phyloP scores from a whole-genome alignment of 1,140 invertebrate species.

The Drosophila serrata region DNA sequence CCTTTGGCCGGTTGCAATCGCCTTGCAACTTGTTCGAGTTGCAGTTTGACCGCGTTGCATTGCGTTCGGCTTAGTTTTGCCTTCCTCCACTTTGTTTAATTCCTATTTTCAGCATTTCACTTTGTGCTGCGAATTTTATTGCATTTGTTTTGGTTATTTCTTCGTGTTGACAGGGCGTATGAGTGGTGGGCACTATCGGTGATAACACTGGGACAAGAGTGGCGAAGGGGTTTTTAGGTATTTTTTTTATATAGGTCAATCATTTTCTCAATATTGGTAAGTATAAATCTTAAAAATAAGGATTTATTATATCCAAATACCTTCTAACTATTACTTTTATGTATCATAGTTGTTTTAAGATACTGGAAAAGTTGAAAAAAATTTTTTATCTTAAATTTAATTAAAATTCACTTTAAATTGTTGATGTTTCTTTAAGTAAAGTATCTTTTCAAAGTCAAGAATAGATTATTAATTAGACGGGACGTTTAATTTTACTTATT shows the following conservation, averaged over 20 bases:
- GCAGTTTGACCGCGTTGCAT: constrained; percentile 50
- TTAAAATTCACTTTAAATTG: neutral
- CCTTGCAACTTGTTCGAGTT: constrained; percentile 43
- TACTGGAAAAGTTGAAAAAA: neutral
- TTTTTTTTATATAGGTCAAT: neutral
- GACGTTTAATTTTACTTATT: neutral
- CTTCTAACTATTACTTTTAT: neutral
- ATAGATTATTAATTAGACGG: neutral
- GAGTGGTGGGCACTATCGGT: constrained; percentile 27
- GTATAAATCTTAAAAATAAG: neutral
- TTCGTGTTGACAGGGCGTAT: constrained; percentile 54
- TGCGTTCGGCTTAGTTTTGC: constrained; percentile 15
- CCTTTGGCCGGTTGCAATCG: constrained; percentile 52
- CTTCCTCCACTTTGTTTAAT: constrained; percentile 24
- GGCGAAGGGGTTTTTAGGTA: neutral
- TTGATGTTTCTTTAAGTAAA: neutral
- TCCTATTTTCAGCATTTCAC: constrained; percentile 18
- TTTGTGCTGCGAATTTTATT: constrained; percentile 28
- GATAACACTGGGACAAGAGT: neutral
- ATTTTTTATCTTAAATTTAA: neutral
- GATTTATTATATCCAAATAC: neutral
- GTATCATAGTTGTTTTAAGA: neutral
- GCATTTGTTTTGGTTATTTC: constrained; percentile 66
- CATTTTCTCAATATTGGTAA: neutral
- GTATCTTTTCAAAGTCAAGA: neutral